Base-by-base conservation (phyloP, 1,140 invertebrate species). In the Zaprionus davidi region DNA sequence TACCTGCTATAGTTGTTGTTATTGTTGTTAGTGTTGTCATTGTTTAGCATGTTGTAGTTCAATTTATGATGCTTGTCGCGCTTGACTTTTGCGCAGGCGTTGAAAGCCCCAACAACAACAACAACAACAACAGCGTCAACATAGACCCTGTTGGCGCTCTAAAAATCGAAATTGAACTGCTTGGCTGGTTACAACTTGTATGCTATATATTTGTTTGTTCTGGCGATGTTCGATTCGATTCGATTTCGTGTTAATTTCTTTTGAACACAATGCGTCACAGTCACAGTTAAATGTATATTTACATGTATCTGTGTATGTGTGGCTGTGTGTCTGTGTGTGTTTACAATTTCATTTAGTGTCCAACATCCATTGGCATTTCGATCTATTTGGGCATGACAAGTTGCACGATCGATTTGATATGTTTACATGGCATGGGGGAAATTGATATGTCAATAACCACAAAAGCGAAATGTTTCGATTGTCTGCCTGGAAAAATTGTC, bases 321-420 rank as follows among this genome's bases (percentile, higher is more conserved):
- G 20, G 20, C 66, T 71, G 22, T 34, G 15, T 58, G 3, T 71
- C 24, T 73, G 44, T 20, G 62, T 80, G 41, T 90, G 81, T 88
- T 88, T 88, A 88, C 84, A 90, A 90, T 84, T 88, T 77, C 86
- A 88, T 88, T 88, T 88, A 88, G 84, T 88, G 75, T 84, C 69
- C 59, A 57, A 88, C 80, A 86, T 74, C 67, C 65, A 68, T 79
- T 70, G 71, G 75, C 71, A 67, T 75, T 88, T 80, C 70, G 69
- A 73, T 84, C 75, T 84, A 76, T 84, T 90, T 78, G 84, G 81
- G 75, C 84, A 79, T 79, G 84, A 90, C 85, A 90, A 84, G 78
- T 90, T 81, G 81, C 87, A 78, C 85, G 84, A 88, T 88, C 84
- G 69, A 84, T 74, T 87, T 87, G 59, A 78, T 88, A 72, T 88